Evolutionary conservation across 2,797 vertebrate species (phyloP), one percentile per base, ranked within the genome.

Genomic region (Sciurus vulgaris): DNA sequence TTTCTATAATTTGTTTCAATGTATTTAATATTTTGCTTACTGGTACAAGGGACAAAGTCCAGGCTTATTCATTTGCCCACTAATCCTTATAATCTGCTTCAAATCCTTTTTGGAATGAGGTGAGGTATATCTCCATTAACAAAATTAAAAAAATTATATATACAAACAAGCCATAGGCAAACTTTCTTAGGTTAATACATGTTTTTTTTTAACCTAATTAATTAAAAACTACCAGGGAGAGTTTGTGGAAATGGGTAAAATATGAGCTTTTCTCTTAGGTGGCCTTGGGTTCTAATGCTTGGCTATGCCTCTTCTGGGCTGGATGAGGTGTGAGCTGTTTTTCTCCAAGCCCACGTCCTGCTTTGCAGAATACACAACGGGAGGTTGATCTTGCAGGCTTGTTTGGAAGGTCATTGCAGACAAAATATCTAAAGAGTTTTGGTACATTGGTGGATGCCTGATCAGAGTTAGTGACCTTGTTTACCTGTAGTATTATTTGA

Each of bases 141-240:
- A 92, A 89, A 97, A 94, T 86, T 89, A 87, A 96, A 96, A 91
- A 69, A 85, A 97, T 41, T 41, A 7, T 22, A 6, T 84, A 41
- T 67, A 79, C 83, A 97, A 95, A 94, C 54, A 97, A 92, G 84
- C 91, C 94, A 92, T 70, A 79, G 79, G 95, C 91, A 94, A 91
- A 94, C 47, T 73, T 96, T 26, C 44, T 81, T 93, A 90, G 82
- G 47, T 82, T 92, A 91, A 70, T 56, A 95, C 63, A 63, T 95
- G 86, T 83, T 96, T 95, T 89, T 83, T 47, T 72, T 95, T 97
- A 93, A 81, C 41, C 54, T 77, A 81, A 83, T 97, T 81, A 94
- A 87, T 84, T 26, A 92, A 78, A 83, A 89, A 26, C 65, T 81
- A 65, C 78, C 18, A 69, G 65, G 65, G 22, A 91, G 35, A 24